Conservation (phyloP, 2,797 vertebrate species). For the Molossus molossus region DNA sequence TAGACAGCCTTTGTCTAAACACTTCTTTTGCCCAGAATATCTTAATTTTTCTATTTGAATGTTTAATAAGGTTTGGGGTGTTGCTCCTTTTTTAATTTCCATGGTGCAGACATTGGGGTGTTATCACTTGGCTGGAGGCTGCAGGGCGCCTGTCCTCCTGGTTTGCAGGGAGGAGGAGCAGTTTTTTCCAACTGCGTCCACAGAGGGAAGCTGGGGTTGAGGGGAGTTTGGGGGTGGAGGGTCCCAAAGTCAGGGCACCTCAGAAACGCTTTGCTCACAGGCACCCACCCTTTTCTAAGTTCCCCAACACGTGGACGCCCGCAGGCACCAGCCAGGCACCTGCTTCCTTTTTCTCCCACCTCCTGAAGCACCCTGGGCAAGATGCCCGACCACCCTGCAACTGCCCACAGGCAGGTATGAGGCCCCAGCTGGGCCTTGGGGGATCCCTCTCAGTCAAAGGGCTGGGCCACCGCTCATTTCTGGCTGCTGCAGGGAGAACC, state of each 20-base stretch:
- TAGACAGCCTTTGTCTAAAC: slow-evolving; percentile 92
- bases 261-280: neutral
- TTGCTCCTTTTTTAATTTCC: slow-evolving; percentile 62
- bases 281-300: neutral
- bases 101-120: slow-evolving; percentile 79
- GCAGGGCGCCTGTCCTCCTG: neutral
- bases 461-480: slow-evolving; percentile 51
- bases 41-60: slow-evolving; percentile 86
- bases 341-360: neutral
- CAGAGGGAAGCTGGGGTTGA: neutral
- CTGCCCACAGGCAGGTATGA: accelerated
- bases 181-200: neutral
- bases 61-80: slow-evolving; percentile 86
- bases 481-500: slow-evolving; percentile 12
- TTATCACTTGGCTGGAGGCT: slow-evolving; percentile 80
- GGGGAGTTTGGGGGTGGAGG: neutral
- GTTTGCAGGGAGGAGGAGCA: neutral
- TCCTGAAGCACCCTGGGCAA: neutral
- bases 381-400: neutral
- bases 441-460: neutral
- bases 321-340: neutral
- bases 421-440: neutral
- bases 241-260: neutral
- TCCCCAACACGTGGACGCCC: neutral
- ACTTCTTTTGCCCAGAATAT: slow-evolving; percentile 89